A percentile compares a stretch with the other conserved stretches of the same genome.
Evolutionary conservation across 2,888 invertebrate genomes (phyloP).

Genomic region (Podabrus alpinus): DNA sequence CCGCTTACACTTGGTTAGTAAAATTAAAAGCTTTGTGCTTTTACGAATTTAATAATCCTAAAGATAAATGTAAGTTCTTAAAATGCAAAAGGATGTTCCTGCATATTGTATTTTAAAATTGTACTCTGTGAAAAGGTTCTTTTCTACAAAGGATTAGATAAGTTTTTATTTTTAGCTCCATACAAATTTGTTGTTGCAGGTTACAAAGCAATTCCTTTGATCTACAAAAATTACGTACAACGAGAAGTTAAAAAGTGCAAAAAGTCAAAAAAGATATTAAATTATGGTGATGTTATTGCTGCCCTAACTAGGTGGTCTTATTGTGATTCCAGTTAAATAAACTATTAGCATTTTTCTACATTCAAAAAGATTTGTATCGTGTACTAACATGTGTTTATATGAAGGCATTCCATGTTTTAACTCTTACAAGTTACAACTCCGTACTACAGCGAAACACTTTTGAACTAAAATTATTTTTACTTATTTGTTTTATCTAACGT

Average conservation of each 20-base stretch:
- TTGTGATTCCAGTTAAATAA: neutral
- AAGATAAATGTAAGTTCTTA: neutral
- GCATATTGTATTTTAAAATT: neutral
- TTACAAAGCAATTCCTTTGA: neutral
- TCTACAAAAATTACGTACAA: neutral
- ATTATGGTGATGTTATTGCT: neutral
- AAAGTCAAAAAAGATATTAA: neutral
- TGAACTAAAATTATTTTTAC: neutral
- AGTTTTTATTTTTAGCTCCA: neutral
- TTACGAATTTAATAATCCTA: neutral
- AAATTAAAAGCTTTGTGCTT: neutral
- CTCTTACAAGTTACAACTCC: neutral
- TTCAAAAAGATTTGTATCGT: neutral
- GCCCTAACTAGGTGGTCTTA: neutral
- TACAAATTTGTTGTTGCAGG: neutral
- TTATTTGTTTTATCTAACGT: neutral
- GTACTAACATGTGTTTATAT: neutral
- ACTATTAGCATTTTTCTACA: neutral
- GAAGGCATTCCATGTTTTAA: neutral
- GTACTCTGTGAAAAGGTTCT: neutral
- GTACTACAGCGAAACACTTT: neutral
- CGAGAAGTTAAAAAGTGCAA: neutral
- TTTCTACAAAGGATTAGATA: neutral
- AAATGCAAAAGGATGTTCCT: neutral
- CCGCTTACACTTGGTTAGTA: neutral